Conservation (phyloP, 2,113 vertebrate genomes). For the Siniperca knerii region DNA sequence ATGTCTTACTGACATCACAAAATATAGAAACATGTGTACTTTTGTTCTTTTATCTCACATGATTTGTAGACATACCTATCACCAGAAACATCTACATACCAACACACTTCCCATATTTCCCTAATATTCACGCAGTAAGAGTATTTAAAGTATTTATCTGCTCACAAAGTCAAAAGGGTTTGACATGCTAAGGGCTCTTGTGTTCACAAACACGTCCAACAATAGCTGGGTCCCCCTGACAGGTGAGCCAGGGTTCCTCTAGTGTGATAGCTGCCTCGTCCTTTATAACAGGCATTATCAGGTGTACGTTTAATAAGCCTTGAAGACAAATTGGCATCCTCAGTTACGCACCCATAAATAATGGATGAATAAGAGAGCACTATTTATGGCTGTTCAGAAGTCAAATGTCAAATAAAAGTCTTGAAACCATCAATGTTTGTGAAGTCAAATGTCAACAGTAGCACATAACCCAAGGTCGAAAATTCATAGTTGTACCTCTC, state of each 20-base stretch:
- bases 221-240: conserved; percentile 60
- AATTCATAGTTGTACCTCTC: conserved; percentile 23
- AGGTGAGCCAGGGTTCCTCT: conserved; percentile 70
- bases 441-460: conserved; percentile 55
- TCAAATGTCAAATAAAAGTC: conserved; percentile 53
- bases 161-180: conserved; percentile 11
- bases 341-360: conserved; percentile 74
- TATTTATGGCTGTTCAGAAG: conserved; percentile 56
- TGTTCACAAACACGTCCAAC: conserved; percentile 47
- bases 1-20: background rate
- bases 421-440: conserved; percentile 33
- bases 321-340: conserved; percentile 76
- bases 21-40: background rate
- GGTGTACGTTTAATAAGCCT: conserved; percentile 78
- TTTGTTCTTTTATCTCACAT: background rate
- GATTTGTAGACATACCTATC: background rate
- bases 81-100: conserved; percentile 15
- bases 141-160: conserved; percentile 19
- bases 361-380: conserved; percentile 58
- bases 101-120: background rate
- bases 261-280: conserved; percentile 50
- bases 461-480: conserved; percentile 42
- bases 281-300: conserved; percentile 75
- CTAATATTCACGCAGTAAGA: background rate
- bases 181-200: conserved; percentile 11